A percentile compares a stretch with the other conserved stretches of the same genome.
phyloP scores from a whole-genome alignment of 2,888 invertebrate genomes.

The Meteorus colon region DNA sequence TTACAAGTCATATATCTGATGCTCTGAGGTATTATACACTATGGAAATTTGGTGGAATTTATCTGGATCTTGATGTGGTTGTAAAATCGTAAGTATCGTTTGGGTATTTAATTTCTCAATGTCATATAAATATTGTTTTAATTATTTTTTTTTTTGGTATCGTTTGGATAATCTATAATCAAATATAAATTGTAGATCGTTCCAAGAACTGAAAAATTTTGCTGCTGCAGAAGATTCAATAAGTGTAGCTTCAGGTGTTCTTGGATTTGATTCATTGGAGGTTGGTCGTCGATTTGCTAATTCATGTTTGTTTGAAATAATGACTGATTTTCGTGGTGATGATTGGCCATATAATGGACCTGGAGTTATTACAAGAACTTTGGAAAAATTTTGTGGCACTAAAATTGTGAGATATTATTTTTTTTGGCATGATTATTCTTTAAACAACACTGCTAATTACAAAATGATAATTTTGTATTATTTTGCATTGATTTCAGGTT shows the following conservation, averaged over 20 bases:
- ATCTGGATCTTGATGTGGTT: slow-evolving; percentile 81
- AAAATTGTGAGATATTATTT: slow-evolving; percentile 29
- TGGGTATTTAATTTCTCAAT: not conserved
- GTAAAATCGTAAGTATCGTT: slow-evolving; percentile 68
- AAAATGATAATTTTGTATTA: not conserved
- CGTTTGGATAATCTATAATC: not conserved
- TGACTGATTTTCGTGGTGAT: slow-evolving; percentile 72
- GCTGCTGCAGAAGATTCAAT: slow-evolving; percentile 73
- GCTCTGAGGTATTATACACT: slow-evolving; percentile 78
- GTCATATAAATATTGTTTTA: too few relatives aligned
- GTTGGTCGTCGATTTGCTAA: slow-evolving; percentile 76
- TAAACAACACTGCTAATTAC: slow-evolving; percentile 51
- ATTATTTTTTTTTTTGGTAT: not conserved
- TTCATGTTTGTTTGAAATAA: slow-evolving; percentile 74
- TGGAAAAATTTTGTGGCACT: not conserved
- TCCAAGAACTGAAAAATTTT: slow-evolving; percentile 76
- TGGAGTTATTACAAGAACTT: slow-evolving; percentile 76
- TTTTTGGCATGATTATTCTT: slow-evolving; percentile 74
- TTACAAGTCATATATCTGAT: slow-evolving; percentile 77
- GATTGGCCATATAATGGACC: slow-evolving; percentile 77
- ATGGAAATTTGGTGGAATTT: slow-evolving; percentile 83
- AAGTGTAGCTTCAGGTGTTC: slow-evolving; percentile 68
- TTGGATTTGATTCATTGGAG: slow-evolving; percentile 76
- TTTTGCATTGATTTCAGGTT: slow-evolving; percentile 59
- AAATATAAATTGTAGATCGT: slow-evolving; percentile 65